Conservation (phyloP, 2,888 invertebrate species). For the Parapristionchus giblindavisi region DNA sequence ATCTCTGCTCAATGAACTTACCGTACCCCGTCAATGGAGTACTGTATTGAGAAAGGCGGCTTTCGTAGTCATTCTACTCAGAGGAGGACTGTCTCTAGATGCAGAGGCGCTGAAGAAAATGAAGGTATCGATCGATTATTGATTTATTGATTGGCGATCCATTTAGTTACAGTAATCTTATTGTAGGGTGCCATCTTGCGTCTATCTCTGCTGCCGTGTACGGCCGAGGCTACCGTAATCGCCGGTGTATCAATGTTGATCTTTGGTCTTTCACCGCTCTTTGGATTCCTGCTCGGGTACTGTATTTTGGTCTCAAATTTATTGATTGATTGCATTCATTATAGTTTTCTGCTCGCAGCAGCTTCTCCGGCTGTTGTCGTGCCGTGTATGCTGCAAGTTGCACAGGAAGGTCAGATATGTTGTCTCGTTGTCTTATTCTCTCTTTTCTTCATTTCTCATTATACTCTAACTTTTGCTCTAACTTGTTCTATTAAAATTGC, state of each 20-base stretch:
- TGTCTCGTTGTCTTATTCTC: not conserved
- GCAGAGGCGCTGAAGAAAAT: slow-evolving; percentile 41
- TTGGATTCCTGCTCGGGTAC: slow-evolving; percentile 12
- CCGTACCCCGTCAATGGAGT: slow-evolving; percentile 40
- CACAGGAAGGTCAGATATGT: not conserved
- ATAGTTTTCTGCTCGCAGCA: slow-evolving; percentile 83
- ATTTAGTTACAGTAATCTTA: too few species aligned
- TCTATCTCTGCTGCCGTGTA: slow-evolving; percentile 17
- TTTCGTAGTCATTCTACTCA: slow-evolving; percentile 46
- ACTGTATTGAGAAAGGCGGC: slow-evolving; percentile 36
- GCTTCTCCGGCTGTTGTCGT: slow-evolving; percentile 96
- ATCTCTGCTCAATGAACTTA: not conserved
- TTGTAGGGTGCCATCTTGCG: slow-evolving; percentile 18
- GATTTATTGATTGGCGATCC: not conserved
- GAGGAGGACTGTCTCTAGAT: slow-evolving; percentile 47
- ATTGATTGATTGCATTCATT: not conserved
- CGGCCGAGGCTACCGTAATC: not conserved
- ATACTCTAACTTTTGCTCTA: too few species aligned
- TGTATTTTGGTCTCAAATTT: not conserved
- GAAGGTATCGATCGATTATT: too few species aligned
- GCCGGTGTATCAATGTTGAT: not conserved
- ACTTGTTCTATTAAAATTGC: too few species aligned
- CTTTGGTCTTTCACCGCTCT: slow-evolving; percentile 7
- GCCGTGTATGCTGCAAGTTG: slow-evolving; percentile 81
- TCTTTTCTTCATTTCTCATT: not conserved